Evolutionary conservation across 2,797 vertebrate species (phyloP), one percentile per base, ranked within the genome.

Genomic region (Scolopax bukidnonensis): DNA sequence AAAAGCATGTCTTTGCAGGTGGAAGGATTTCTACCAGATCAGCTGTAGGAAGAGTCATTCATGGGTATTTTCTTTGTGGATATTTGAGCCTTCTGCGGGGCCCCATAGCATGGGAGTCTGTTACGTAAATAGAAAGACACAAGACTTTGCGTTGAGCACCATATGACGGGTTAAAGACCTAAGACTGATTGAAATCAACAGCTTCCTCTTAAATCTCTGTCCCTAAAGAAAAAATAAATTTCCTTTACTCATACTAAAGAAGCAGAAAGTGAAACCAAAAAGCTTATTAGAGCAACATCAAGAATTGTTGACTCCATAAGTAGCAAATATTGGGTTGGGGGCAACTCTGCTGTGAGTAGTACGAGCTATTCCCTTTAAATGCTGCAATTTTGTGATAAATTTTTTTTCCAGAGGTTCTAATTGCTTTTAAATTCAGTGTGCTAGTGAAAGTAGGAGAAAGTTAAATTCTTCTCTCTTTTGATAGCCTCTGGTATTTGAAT

Each of bases 1-100:
- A 93, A 84, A 94, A 94, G 90, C 95, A 0, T 96, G 96, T 96
- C 95, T 95, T 95, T 96, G 95, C 96, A 97, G 96, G 96, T 97
- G 95, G 90, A 90, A 73, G 92, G 95, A 95, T 97, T 97, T 93
- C 89, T 95, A n/a, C 70, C 23, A 93, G 86, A 95, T 97, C 96
- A 97, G 96, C 90, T 97, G 95, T 80, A 94, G 81, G 89, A 95
- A 97, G 90, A 96, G 28, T 74, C 3, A 5, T 76, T 89, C 9
- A 1, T 87, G 89, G 75, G 63, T 97, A 88, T 96, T 95, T 95
- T 96, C 93, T 96, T 73, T 85, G 76, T 64, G 71, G 93, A 85
- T 94, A 93, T 94, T 94, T 93, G 94, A 96, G 84, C 92, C 81
- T 95, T 92, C 41, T 94, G 45, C 3, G 10, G 84, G 91, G 92